Evolutionary conservation across 1,140 invertebrate genomes (phyloP).

Genomic region (Solen grandis): DNA sequence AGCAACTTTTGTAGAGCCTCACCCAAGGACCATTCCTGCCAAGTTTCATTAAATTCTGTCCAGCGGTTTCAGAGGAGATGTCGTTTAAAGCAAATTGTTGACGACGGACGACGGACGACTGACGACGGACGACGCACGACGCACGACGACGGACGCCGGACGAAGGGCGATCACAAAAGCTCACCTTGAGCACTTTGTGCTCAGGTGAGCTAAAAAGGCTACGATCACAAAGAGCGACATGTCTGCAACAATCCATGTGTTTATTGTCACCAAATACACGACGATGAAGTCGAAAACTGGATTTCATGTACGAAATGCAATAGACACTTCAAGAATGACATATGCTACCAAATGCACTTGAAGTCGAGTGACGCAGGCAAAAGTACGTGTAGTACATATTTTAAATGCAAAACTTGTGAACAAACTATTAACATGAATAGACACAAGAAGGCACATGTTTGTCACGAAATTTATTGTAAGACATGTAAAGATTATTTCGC

Average conservation of each 20-base stretch:
- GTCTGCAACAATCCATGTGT: conserved; percentile 11
- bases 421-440: conserved; percentile 37
- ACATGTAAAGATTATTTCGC: not conserved
- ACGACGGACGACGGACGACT: no score
- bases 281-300: not conserved
- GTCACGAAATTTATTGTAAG: conserved; percentile 3
- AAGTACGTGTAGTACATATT: conserved; percentile 43
- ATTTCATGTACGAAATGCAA: not conserved
- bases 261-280: conserved; percentile 17
- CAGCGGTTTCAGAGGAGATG: no score
- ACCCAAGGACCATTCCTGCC: no score
- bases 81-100: no score
- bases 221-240: not conserved
- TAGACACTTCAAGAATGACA: not conserved
- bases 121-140: no score
- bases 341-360: not conserved
- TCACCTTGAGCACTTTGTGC: no score
- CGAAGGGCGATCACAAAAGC: no score
- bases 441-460: not conserved
- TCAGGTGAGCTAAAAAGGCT: conserved; percentile 22
- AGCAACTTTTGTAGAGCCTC: no score
- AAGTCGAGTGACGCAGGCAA: not conserved
- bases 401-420: conserved; percentile 28
- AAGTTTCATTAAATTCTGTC: no score
- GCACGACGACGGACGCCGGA: no score